Evolutionary conservation across 2,888 invertebrate genomes (phyloP), one percentile per base, ranked within the genome.

Genomic region (Amphipoea lucens): DNA sequence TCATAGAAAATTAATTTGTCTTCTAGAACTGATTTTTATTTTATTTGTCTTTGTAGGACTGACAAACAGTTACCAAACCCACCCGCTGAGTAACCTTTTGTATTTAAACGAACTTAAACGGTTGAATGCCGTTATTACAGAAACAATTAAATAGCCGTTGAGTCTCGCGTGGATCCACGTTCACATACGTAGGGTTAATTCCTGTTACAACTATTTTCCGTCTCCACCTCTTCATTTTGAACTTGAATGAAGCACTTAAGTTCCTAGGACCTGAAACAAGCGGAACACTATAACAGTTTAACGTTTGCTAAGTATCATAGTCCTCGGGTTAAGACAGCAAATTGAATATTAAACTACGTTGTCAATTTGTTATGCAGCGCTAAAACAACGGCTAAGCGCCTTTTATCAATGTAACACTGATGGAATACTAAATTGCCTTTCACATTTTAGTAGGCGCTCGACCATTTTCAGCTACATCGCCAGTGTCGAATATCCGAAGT

Each of bases 341-440:
- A 90, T 88, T 88, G 86, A 90, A 90, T 88, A 90, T 84, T 90
- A 85, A 90, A 89, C 84, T 81, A 81, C 77, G 81, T 83, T 85
- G 83, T 86, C 84, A 90, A 90, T 90, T 90, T 89, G 84, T 84
- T 88, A 88, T 82, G 84, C 87, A 85, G 86, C 76, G 82, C 79
- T 87, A 90, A 81, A 87, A 83, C 82, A 83, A 76, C 40, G 40
- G 62, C 79, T 84, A 88, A 90, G 89, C 88, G 90, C 90, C 90
- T 89, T 86, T 88, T 89, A 88, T 87, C 90, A 81, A 83, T 79
- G 78, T 83, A 86, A 69, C 86, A 80, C 83, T 84, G 88, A 85
- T 84, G 78, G 87, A 90, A 90, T 90, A 90, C 78, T 78, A 85
- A 88, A 89, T 89, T 90, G 90, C 82, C 60, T 74, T 86, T 88